phyloP scores from a whole-genome alignment of 2,888 invertebrate genomes.

The Drosophila monieri region DNA sequence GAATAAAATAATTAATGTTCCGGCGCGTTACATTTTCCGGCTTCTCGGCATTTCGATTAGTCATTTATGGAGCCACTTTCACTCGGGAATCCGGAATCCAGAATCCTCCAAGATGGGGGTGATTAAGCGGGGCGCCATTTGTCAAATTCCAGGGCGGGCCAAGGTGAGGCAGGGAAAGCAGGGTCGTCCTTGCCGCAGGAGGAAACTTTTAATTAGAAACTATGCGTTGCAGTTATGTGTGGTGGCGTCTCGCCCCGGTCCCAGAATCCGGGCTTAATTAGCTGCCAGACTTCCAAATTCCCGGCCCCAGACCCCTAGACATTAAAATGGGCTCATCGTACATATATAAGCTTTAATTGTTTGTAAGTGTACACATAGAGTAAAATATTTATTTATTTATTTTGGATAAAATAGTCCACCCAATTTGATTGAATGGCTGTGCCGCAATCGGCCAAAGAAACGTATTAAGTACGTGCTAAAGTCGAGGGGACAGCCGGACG shows the following conservation, averaged over 20 bases:
- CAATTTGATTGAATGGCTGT: constrained; percentile 29
- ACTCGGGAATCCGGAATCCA: background rate
- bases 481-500: background rate
- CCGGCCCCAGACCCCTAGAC: background rate
- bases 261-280: constrained; percentile 3
- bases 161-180: background rate
- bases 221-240: constrained; percentile 47
- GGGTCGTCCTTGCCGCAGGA: constrained; percentile 5
- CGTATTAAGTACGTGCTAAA: constrained; percentile 8
- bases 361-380: constrained; percentile 27
- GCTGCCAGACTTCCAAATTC: background rate
- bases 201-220: constrained; percentile 63
- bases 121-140: constrained; percentile 47
- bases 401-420: constrained; percentile 6
- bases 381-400: constrained; percentile 21
- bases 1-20: constrained; percentile 13
- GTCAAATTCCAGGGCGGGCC: constrained; percentile 33
- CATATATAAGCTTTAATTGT: constrained; percentile 5
- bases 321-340: background rate
- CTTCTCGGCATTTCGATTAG: constrained; percentile 23
- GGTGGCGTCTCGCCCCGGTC: constrained; percentile 18
- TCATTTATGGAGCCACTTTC: constrained; percentile 10
- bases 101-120: background rate
- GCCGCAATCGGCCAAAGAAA: constrained; percentile 1
- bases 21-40: background rate